Evolutionary conservation across 2,113 vertebrate genomes (phyloP).

Genomic region (Tricholaema leucomelas): DNA sequence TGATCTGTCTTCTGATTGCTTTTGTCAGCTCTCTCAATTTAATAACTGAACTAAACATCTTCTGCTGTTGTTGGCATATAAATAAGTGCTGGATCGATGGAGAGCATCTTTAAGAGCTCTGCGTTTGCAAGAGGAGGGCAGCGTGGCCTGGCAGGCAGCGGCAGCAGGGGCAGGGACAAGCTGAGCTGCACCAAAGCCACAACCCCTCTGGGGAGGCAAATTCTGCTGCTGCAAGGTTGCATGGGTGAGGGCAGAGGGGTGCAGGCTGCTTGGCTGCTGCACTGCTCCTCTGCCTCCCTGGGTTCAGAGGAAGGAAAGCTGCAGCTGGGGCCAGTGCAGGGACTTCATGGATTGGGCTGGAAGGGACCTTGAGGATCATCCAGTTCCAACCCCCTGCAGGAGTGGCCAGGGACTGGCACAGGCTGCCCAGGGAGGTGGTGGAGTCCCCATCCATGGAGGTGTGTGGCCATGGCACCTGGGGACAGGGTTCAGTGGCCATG

Average conservation of each 20-base stretch:
- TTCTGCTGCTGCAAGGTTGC: neutral
- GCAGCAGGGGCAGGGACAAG: neutral
- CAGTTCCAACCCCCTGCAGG: too few relatives aligned
- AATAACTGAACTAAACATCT: conserved; percentile 51
- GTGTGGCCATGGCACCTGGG: too few relatives aligned
- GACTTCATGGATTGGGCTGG: too few relatives aligned
- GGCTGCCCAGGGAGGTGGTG: too few relatives aligned
- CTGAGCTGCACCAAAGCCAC: neutral
- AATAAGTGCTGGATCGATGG: conserved; percentile 45
- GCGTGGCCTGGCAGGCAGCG: neutral
- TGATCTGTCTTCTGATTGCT: conserved; percentile 64
- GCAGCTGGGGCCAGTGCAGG: neutral
- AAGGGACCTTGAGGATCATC: too few relatives aligned
- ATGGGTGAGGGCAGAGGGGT: neutral
- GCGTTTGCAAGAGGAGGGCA: neutral
- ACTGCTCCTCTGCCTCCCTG: fast-evolving
- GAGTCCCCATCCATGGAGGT: too few relatives aligned
- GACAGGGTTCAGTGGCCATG: too few relatives aligned
- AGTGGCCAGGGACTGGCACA: too few relatives aligned
- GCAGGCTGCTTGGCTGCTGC: neutral
- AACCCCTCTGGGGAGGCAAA: neutral
- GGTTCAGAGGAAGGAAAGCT: neutral
- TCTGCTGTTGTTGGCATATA: conserved; percentile 26
- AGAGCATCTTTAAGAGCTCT: conserved; percentile 32
- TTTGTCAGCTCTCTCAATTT: conserved; percentile 65